These are phyloP conservation scores for Caenorhabditis sinica DNA, from an alignment of 2,888 invertebrate species.

Conservation along the genomic window DNA sequence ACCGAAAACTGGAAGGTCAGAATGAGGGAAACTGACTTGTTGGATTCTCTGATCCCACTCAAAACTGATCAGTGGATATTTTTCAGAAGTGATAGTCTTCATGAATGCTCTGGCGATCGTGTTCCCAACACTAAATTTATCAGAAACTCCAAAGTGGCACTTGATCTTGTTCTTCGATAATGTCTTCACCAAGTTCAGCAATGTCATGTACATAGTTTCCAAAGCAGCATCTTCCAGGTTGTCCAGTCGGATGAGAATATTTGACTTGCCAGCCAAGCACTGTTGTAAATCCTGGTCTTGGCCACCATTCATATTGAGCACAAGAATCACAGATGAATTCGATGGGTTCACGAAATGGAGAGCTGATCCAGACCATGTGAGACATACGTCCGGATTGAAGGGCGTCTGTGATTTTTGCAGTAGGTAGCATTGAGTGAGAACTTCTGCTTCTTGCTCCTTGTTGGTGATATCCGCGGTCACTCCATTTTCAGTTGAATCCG, in stretches of 20 bases:
- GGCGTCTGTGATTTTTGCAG: background rate
- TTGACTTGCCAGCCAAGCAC: background rate
- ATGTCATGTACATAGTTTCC: conserved; percentile 46
- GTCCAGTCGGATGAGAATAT: conserved; percentile 30
- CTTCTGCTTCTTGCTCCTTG: conserved; percentile 1
- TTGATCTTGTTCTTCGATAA: conserved; percentile 34
- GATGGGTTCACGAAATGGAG: background rate
- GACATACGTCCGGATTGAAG: background rate
- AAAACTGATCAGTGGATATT: conserved; percentile 63
- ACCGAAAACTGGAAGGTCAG: conserved; percentile 34
- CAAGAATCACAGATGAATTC: background rate
- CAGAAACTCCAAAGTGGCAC: conserved; percentile 49
- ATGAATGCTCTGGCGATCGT: conserved; percentile 66
- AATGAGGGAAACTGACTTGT: conserved; percentile 51
- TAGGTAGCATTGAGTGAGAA: conserved; percentile 11
- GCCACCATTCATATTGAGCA: conserved; percentile 32
- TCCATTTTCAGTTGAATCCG: background rate
- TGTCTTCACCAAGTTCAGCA: conserved; percentile 53
- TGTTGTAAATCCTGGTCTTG: conserved; percentile 31
- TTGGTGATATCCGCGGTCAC: background rate
- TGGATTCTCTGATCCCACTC: conserved; percentile 70
- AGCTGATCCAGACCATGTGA: background rate
- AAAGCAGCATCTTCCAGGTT: conserved; percentile 7
- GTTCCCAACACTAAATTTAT: conserved; percentile 47
- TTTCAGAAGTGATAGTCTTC: conserved; percentile 73